Evolutionary conservation across 2,113 vertebrate species (phyloP).

Genomic region (Petrocephalus microphthalmus): DNA sequence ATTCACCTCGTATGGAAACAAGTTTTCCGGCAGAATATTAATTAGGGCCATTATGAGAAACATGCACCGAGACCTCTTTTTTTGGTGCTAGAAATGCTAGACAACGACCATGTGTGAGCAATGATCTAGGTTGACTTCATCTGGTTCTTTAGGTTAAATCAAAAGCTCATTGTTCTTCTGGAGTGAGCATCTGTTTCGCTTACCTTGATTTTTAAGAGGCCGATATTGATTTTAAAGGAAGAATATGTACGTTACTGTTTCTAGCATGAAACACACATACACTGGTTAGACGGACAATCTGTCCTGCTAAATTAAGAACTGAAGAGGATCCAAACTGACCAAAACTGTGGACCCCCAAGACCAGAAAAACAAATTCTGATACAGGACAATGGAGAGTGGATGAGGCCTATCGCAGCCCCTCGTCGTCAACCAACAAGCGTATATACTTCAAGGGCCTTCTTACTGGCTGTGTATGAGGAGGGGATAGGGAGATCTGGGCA

Average conservation of each 20-base stretch:
- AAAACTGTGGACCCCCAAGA: not conserved
- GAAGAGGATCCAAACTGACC: not conserved
- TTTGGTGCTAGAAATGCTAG: not conserved
- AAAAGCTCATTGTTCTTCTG: not conserved
- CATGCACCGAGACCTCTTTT: not conserved
- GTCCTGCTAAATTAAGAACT: not conserved
- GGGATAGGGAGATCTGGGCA: not conserved
- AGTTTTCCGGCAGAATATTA: not conserved
- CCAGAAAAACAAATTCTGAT: too few relatives aligned
- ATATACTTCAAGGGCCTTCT: too few relatives aligned
- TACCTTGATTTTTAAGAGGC: not conserved
- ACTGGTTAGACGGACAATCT: not conserved
- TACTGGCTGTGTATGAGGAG: too few relatives aligned
- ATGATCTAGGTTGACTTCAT: not conserved
- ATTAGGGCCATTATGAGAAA: not conserved
- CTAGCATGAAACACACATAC: not conserved
- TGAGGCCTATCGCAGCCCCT: not conserved
- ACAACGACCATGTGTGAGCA: not conserved
- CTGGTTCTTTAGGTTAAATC: not conserved
- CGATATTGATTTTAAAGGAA: not conserved
- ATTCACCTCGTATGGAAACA: not conserved
- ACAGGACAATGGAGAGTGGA: not conserved
- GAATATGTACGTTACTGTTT: not conserved
- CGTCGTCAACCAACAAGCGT: too few relatives aligned
- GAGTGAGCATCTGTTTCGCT: not conserved